A percentile compares a stretch with the other conserved stretches of the same genome.
These are phyloP conservation scores for Tinea semifulvella DNA, from an alignment of 2,888 invertebrate species.

Conservation along the genomic window DNA sequence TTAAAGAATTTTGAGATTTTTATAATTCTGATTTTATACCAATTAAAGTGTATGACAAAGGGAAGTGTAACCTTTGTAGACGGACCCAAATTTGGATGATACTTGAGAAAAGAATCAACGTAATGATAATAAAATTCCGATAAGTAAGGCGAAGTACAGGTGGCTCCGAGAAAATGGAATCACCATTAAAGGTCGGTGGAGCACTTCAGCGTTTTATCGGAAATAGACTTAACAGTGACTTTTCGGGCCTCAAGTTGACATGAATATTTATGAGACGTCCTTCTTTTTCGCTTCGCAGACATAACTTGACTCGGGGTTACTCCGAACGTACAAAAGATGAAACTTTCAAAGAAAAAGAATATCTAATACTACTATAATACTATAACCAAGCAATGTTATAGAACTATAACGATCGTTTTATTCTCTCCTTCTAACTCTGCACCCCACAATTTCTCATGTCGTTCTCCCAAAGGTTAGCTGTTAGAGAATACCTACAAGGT, in stretches of 20 bases:
- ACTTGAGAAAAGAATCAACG: conserved; percentile 7
- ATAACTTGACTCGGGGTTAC: conserved; percentile 15
- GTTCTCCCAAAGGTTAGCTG: too few relatives aligned
- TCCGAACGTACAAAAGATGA: too few relatives aligned
- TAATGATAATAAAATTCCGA: conserved; percentile 14
- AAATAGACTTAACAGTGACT: conserved; percentile 59
- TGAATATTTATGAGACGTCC: conserved; percentile 59
- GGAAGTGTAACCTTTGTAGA: not conserved
- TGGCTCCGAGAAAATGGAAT: conserved; percentile 31
- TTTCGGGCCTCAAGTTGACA: conserved; percentile 50
- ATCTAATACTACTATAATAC: too few relatives aligned
- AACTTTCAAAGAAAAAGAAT: too few relatives aligned
- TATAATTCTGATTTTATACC: too few relatives aligned
- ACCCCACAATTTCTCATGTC: too few relatives aligned
- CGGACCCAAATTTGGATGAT: conserved; percentile 1
- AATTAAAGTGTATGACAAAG: not conserved
- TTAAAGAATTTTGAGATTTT: too few relatives aligned
- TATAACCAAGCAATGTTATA: too few relatives aligned
- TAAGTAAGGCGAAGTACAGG: conserved; percentile 13
- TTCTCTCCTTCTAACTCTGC: too few relatives aligned
- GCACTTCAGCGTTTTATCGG: conserved; percentile 46
- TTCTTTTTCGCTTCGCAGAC: conserved; percentile 37
- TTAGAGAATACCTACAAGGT: too few relatives aligned
- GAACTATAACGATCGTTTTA: too few relatives aligned
- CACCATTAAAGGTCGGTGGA: conserved; percentile 38